Evolutionary conservation across 2,888 invertebrate species (phyloP), one percentile per base, ranked within the genome.

Genomic region (Trachelus iudaicus): DNA sequence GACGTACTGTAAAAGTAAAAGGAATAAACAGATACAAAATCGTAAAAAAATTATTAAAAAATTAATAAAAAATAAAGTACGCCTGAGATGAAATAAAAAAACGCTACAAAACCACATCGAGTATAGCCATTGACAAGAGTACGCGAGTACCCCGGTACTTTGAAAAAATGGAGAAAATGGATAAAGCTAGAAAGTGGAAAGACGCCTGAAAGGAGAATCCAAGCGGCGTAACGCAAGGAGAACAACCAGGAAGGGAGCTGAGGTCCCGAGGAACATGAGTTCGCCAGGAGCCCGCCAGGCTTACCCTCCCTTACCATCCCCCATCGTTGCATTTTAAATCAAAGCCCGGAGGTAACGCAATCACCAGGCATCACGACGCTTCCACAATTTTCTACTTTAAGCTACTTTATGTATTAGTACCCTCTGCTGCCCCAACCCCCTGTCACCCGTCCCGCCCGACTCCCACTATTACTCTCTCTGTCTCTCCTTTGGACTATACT

Each of bases 341-440:
- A 91, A 91, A 91, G 91, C 91, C 91, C 88, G 87, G 89, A 89
- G 91, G 91, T 91, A 91, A 91, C 91, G 91, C 91, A 91, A 91
- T 91, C 91, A 91, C 90, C 90, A 89, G 87, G 91, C 91, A 91
- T 91, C 91, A 91, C 91, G 91, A 91, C 91, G 91, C 91, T 91
- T 91, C 91, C 91, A 91, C 91, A 91, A 91, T 91, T 91, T 91
- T 91, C 91, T 91, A 91, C 91, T 91, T 91, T 91, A 91, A 91
- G 91, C 91, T 91, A 91, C 91, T 91, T 91, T 91, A 90, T 91
- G 90, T 90, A 91, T 91, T 91, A 91, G 90, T 88, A 86, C 84
- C 86, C 86, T 79, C 80, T 77, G 40, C 79, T 79, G 73, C 34
- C 76, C 76, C 76, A 23, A 73, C 77, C 76, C n/a, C 35, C 69